Conservation (phyloP, 2,113 vertebrate genomes). For the Chelonoidis abingdonii region DNA sequence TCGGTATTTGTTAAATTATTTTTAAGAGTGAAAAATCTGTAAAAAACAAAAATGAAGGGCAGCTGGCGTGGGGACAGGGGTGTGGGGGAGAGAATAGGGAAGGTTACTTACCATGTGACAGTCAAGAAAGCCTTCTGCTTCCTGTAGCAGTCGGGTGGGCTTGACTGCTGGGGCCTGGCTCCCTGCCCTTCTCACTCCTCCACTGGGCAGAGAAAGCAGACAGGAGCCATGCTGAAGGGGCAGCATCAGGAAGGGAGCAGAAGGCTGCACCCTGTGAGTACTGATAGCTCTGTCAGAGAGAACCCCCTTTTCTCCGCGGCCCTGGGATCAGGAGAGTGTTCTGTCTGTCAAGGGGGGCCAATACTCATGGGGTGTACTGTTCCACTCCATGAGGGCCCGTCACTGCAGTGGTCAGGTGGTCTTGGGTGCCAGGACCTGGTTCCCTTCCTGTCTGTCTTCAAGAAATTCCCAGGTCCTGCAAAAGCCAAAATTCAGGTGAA, state of each 20-base stretch:
- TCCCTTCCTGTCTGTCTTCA: neutral
- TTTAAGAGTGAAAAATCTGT: neutral
- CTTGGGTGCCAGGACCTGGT: neutral
- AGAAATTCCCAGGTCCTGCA: neutral
- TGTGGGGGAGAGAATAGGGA: neutral
- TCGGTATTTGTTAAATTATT: neutral
- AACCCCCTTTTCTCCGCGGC: neutral
- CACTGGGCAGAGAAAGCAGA: neutral
- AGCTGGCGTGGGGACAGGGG: neutral
- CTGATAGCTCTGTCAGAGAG: neutral
- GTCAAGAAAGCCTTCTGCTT: neutral
- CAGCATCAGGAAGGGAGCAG: neutral
- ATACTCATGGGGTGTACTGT: neutral
- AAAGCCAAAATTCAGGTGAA: neutral
- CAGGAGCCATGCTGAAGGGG: neutral
- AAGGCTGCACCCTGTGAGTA: neutral
- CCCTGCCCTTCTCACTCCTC: neutral
- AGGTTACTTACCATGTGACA: neutral
- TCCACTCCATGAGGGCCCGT: neutral
- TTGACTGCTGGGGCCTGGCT: neutral
- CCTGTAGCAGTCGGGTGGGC: neutral
- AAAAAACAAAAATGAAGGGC: neutral
- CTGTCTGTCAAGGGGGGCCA: neutral
- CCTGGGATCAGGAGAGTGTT: neutral
- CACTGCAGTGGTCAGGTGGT: neutral